phyloP scores from a whole-genome alignment of 2,113 vertebrate species.

The Clarias batrachus region DNA sequence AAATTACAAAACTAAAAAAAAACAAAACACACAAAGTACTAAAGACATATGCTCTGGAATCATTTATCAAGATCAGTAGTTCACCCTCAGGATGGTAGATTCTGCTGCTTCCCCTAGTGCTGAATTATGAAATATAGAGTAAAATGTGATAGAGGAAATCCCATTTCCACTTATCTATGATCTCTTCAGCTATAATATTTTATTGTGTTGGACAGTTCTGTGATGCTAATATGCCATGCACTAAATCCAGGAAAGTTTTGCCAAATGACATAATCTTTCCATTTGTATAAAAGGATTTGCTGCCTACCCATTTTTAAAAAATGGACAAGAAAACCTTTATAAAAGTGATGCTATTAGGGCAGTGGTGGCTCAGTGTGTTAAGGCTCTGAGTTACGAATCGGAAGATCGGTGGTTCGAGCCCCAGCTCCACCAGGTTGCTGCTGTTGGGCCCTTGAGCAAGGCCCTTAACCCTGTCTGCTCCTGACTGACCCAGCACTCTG shows the following conservation, averaged over 20 bases:
- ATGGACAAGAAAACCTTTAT: neutral
- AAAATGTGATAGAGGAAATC: constrained; percentile 1
- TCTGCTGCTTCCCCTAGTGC: neutral
- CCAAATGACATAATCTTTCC: constrained; percentile 45
- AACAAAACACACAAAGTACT: neutral
- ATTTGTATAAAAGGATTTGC: constrained; percentile 30
- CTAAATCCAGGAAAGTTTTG: constrained; percentile 28
- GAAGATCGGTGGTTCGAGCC: no score
- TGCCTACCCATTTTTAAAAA: neutral
- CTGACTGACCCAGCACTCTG: no score
- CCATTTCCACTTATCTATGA: constrained; percentile 44
- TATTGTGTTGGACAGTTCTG: constrained; percentile 48
- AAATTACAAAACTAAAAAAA: neutral
- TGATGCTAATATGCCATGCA: constrained; percentile 27
- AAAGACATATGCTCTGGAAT: neutral
- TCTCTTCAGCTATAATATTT: constrained; percentile 45
- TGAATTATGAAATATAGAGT: constrained; percentile 24
- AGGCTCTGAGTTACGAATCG: no score
- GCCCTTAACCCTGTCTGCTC: no score
- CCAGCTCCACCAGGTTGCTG: no score
- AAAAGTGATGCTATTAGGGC: neutral
- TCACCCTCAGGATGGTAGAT: constrained; percentile 1
- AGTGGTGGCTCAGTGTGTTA: no score
- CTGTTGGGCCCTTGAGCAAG: no score
- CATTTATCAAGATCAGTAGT: neutral